phyloP scores from a whole-genome alignment of 2,113 vertebrate genomes.

The Rissa tridactyla region DNA sequence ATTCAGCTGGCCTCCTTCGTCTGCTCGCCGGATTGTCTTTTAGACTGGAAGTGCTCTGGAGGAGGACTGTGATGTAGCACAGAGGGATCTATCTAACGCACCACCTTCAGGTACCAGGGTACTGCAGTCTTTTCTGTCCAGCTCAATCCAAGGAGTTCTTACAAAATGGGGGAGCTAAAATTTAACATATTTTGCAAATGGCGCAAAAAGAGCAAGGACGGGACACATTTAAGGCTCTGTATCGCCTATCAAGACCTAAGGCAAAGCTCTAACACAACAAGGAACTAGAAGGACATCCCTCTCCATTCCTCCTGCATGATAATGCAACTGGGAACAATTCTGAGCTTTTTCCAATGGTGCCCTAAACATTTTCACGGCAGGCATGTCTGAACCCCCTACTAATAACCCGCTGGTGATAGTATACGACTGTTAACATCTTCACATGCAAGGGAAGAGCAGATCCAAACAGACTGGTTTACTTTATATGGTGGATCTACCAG shows the following conservation, averaged over 20 bases:
- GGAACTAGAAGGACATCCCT: not conserved
- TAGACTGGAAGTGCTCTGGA: not conserved
- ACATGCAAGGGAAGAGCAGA: not conserved
- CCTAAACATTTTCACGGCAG: not conserved
- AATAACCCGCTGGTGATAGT: not conserved
- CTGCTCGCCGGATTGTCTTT: accelerated
- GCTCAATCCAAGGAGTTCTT: not conserved
- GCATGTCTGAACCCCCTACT: not conserved
- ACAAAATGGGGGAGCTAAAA: not conserved
- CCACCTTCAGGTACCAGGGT: not conserved
- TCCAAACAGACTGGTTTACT: not conserved
- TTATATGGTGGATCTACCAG: not conserved
- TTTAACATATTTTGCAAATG: not conserved
- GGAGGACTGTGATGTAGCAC: not conserved
- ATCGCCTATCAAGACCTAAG: not conserved
- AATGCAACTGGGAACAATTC: not conserved
- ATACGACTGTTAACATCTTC: not conserved
- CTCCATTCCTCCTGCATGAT: not conserved
- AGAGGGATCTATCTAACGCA: not conserved
- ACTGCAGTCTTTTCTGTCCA: not conserved
- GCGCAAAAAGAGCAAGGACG: not conserved
- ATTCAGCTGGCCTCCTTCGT: not conserved
- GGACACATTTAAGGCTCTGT: not conserved
- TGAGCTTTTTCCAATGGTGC: not conserved
- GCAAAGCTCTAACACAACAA: not conserved